Conservation (phyloP, 1,140 invertebrate species). For the Saccostrea echinata region DNA sequence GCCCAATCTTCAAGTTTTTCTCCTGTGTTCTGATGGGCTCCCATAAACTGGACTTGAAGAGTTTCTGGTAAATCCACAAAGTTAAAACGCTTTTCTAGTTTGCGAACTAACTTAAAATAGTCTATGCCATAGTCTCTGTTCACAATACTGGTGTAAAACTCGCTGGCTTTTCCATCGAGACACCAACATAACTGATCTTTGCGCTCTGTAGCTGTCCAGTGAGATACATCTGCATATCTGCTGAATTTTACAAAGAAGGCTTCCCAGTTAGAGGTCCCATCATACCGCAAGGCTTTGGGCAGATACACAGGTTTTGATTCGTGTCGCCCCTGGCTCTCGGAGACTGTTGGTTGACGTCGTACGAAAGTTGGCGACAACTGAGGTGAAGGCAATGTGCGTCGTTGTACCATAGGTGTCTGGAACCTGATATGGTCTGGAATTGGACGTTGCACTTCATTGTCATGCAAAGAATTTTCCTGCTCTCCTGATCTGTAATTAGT, state of each 20-base stretch:
- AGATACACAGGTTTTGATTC: not conserved
- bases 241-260: slow-evolving; percentile 37
- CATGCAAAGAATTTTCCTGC: not conserved
- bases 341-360: not conserved
- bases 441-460: not conserved
- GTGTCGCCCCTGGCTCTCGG: not conserved
- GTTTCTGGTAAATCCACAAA: slow-evolving; percentile 40
- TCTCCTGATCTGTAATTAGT: not conserved
- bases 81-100: slow-evolving; percentile 43
- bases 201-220: not conserved
- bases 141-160: slow-evolving; percentile 21
- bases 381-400: not conserved
- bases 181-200: slow-evolving; percentile 42
- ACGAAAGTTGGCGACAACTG: not conserved
- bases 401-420: slow-evolving; percentile 1
- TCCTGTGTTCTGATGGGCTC: not conserved
- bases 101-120: slow-evolving; percentile 12
- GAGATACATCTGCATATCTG: not conserved
- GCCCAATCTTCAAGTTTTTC: slow-evolving; percentile 50
- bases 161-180: slow-evolving; percentile 34
- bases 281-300: slow-evolving; percentile 39
- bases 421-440: slow-evolving; percentile 2
- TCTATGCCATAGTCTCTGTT: not conserved
- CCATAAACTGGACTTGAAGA: slow-evolving; percentile 22
- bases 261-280: slow-evolving; percentile 38